Base-by-base conservation (phyloP, 2,797 vertebrate species). In the Numenius phaeopus region DNA sequence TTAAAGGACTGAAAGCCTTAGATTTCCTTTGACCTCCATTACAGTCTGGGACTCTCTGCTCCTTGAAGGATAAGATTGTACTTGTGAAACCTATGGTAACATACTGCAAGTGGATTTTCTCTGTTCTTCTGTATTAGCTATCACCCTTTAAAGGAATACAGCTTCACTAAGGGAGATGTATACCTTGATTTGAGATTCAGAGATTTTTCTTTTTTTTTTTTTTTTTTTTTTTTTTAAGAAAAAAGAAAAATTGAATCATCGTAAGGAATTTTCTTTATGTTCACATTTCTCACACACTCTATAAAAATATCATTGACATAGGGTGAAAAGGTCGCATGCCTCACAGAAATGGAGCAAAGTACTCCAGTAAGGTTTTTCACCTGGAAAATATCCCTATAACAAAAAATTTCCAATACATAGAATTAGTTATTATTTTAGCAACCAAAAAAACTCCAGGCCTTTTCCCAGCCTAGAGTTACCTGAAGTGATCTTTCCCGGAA, bases 221-320 rank as follows among this genome's bases (percentile, higher is more conserved):
- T 24, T 20, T 14, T n/a, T n/a, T 46, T 23, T 22, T 66, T 69
- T 58, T 55, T 71, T 73, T 11, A 10, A 27, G 5, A 37, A 42
- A 66, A 91, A 84, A 61, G 34, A 71, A 83, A 91, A 95, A 55
- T 27, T 47, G 49, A 71, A 84, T 76, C 27, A 89, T 92, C 55
- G 71, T 62, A 61, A 87, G 71, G 88, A 95, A 87, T 95, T 94
- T 94, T 97, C 86, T 95, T 96, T 55, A 94, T 70, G 83, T 62
- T 78, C 3, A 0, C 39, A 76, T 97, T 95, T 96, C 93, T 93
- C 87, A 67, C 77, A 85, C 86, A 75, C 78, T 91, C 85, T 91
- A 96, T 95, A 96, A 96, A 96, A 97, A 97, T 95, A 97, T 94
- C 94, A 89, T 81, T 96, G 96, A 95, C 89, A 80, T 40, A 90